Base-by-base conservation (phyloP, 2,797 vertebrate genomes). In the Glossophaga mutica region DNA sequence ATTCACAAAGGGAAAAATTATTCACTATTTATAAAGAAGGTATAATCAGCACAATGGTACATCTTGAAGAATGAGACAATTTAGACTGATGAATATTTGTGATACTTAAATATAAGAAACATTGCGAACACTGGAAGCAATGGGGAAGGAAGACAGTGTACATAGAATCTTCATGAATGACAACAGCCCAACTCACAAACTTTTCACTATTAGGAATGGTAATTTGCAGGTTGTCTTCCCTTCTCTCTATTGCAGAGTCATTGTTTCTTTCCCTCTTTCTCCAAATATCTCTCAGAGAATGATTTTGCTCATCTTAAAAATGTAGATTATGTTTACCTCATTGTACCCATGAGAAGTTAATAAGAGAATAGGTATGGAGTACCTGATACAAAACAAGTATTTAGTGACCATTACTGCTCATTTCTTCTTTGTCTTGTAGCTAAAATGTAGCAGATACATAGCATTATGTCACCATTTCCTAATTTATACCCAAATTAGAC, bases 1-100 rank as follows among this genome's bases (percentile, higher is more conserved):
- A 82, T 96, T 95, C 96, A 32, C 34, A 89, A 87, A 93, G 22
- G 42, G 50, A 89, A 87, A 93, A 62, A n/a, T 82, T 78, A 95
- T 78, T 92, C 46, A 67, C 42, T 24, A 91, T 68, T 88, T 91
- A 55, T 86, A 77, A 91, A 73, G 71, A 73, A 59, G 68, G 81
- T 91, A 76, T 96, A 91, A 94, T 95, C 87, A 95, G 91, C 52
- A 77, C 73, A 82, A 90, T 82, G 67, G 11, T 4, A 14, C 65
- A 70, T 74, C 67, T 94, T 93, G 24, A 96, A 95, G 73, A 79
- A 70, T 93, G 86, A 88, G 32, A 50, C 78, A 52, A 67, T 91
- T 91, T 34, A 87, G 42, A 92, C 44, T 82, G 46, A 32, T 42
- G 46, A 68, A 50, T 90, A 70, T 87, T 71, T 87, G 81, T 84